Base-by-base conservation (phyloP, 2,113 vertebrate genomes). In the Macquaria australasica region DNA sequence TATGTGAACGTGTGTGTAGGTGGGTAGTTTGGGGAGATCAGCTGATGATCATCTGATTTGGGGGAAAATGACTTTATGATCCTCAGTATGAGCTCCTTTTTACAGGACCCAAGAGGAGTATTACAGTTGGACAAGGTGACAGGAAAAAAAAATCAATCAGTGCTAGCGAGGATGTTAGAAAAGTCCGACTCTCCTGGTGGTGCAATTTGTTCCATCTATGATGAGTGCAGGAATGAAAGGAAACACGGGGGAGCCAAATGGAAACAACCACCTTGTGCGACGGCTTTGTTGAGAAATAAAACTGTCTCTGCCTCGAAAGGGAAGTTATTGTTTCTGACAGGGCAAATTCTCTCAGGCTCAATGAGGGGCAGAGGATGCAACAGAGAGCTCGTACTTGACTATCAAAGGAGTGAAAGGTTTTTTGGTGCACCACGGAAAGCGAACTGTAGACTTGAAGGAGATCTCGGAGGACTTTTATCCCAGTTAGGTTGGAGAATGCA, bases 321-420 rank as follows among this genome's bases (percentile, higher is more conserved):
- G 77, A 93, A 88, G 86, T 86, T 91, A 94, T 95, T 92, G 83
- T 81, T 88, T 89, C 63, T 95, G 91, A 93, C 91, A 92, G 86
- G 86, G 73, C 67, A 84, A 83, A 90, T 89, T 93, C 88, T 87
- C 72, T 77, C 72, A 55, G 85, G 90, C 88, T 84, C 74, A 48
- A 64, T 66, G 37, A 60, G 74, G 48, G 77, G 56, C 72, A 81
- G 81, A 83, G 74, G 83, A 87, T 58, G 68, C 80, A 82, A 73
- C 76, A 71, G 53, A 73, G 83, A 81, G 84, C 77, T 85, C 4
- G 20, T 60, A 68, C 73, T 84, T 53, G 71, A 84, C 48, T 81
- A 81, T 84, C 64, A 83, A 55, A 79, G 64, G 50, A 89, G 59
- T 41, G 43, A 59, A 70, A 72, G 77, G 8, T 71, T 77, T 55